Conservation (phyloP, 2,797 vertebrate genomes). For the Chromis chromis region DNA sequence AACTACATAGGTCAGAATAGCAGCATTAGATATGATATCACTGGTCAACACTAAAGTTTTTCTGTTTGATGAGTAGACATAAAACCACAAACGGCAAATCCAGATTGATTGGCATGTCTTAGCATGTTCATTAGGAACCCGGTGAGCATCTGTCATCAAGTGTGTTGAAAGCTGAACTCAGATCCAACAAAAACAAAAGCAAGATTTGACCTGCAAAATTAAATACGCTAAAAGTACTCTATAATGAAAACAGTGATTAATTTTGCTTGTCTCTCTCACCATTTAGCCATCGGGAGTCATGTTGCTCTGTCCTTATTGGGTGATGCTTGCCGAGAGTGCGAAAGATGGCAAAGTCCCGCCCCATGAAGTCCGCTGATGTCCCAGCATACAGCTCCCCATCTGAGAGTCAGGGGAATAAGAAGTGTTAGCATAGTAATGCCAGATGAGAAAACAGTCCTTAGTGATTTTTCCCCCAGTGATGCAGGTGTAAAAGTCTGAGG, state of each 20-base stretch:
- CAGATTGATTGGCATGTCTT: too few species aligned
- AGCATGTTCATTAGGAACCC: too few species aligned
- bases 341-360: conserved; percentile 98
- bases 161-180: not conserved
- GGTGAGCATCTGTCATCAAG: too few species aligned
- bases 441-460: conserved; percentile 11
- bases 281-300: conserved; percentile 97
- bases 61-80: not conserved
- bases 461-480: not conserved
- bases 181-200: not conserved
- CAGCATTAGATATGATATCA: not conserved
- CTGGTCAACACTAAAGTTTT: not conserved
- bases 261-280: conserved; percentile 84
- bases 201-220: conserved; percentile 1
- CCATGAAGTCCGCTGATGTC: conserved; percentile 99
- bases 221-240: not conserved
- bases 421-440: conserved; percentile 28
- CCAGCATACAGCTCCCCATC: conserved; percentile 97
- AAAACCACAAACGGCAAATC: too few species aligned
- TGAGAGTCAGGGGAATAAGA: conserved; percentile 64
- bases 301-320: conserved; percentile 97
- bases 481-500: conserved; percentile 25
- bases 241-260: not conserved
- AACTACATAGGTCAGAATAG: not conserved
- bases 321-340: conserved; percentile 96